Evolutionary conservation across 2,113 vertebrate species (phyloP), one percentile per base, ranked within the genome.

Genomic region (Gorsachius goisagi): DNA sequence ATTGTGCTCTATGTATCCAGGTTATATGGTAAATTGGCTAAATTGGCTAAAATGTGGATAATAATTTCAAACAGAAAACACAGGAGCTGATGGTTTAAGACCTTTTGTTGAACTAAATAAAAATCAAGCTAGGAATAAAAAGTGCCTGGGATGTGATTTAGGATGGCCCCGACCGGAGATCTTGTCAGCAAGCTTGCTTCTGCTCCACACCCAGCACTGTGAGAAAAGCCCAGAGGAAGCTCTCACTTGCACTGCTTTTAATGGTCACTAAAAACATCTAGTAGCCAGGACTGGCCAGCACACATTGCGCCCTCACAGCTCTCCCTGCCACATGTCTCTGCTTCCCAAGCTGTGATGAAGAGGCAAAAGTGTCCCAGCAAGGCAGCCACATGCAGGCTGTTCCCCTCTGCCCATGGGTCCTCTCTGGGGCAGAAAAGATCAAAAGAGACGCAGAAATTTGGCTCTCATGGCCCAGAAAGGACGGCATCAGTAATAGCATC

Each of bases 241-340:
- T 83, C 30, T 53, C 28, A 2, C 18, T 76, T 37, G 28, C 12
- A 0, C 26, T 47, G 32, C 49, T 74, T 9, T 9, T 53, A n/a
- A 8, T 10, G 16, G 30, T 22, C 62, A 12, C 49, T 49, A 20
- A 64, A 92, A 71, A 6, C 9, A 18, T 17, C 39, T 18, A 5
- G 33, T 44, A 89, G 56, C 47, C 63, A 59, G 59, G 67, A 30
- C 37, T 21, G 82, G 16, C 19, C 41, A 71, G 55, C 37, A 15
- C 50, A 15, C 2, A 0, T 0, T 9, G 17, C 1, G 1, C 20
- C 26, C 37, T 72, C 28, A 17, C 39, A 88, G 62, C 49, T 63
- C 10, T 63, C 49, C 17, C n/a, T 74, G 55, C 23, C 76, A 12
- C 50, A 26, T 2, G 2, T 20, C 60, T 2, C 21, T 17, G 12